Evolutionary conservation across 2,113 vertebrate species (phyloP).

Genomic region (Caranx ignobilis): DNA sequence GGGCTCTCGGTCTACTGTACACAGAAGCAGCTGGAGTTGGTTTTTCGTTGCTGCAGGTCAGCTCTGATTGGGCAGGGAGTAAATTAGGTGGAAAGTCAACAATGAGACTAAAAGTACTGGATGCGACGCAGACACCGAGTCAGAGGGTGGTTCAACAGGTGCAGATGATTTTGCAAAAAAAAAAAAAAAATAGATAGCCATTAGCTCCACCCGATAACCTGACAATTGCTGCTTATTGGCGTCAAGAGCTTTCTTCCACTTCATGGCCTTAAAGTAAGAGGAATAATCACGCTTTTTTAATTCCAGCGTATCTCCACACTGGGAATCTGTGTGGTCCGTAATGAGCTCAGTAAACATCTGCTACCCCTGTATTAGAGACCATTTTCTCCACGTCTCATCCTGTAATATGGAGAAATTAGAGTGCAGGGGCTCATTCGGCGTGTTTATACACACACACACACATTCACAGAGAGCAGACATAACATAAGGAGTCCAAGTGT

Average conservation of each 20-base stretch:
- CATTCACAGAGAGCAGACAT: constrained; percentile 72
- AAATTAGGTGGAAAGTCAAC: constrained; percentile 29
- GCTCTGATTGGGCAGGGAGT: constrained; percentile 38
- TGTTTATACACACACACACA: constrained; percentile 74
- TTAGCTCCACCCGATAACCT: constrained; percentile 9
- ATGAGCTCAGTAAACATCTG: constrained; percentile 81
- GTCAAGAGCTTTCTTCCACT: constrained; percentile 22
- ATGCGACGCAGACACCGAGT: not conserved
- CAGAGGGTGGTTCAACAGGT: constrained; percentile 56
- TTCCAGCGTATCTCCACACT: constrained; percentile 37
- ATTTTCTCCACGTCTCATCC: constrained; percentile 80
- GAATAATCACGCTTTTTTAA: constrained; percentile 27
- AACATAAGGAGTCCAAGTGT: constrained; percentile 80
- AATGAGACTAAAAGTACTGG: not conserved
- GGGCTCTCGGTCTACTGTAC: constrained; percentile 54
- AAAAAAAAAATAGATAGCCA: not conserved
- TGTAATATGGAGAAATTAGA: constrained; percentile 85
- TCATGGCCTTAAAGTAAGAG: constrained; percentile 12
- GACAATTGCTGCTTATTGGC: not conserved
- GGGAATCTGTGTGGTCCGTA: constrained; percentile 80
- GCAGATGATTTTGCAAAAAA: constrained; percentile 32
- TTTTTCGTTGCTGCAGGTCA: constrained; percentile 59
- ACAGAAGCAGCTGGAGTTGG: constrained; percentile 49
- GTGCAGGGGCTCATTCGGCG: constrained; percentile 71
- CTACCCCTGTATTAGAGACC: constrained; percentile 78